Evolutionary conservation across 2,888 invertebrate species (phyloP).

Genomic region (Agrochola circellaris): DNA sequence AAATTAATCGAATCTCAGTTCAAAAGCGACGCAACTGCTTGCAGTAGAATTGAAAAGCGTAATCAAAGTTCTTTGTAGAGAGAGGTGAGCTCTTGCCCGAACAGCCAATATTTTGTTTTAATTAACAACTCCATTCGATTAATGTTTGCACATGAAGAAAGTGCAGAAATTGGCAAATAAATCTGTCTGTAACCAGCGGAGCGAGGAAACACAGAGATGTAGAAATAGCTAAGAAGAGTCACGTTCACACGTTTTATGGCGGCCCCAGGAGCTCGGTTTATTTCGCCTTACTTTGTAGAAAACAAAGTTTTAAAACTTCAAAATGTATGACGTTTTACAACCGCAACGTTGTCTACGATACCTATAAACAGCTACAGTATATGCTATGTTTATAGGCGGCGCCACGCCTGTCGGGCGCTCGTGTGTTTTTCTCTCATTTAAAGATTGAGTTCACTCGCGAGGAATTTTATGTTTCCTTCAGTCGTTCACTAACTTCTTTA

Average conservation of each 20-base stretch:
- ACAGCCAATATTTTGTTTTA: constrained; percentile 61
- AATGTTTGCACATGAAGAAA: constrained; percentile 44
- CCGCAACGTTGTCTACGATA: constrained; percentile 35
- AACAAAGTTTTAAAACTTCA: constrained; percentile 50
- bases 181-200: constrained; percentile 24
- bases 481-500: constrained; percentile 50
- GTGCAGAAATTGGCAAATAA: constrained; percentile 39
- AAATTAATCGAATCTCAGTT: constrained; percentile 35
- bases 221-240: constrained; percentile 27
- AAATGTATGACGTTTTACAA: constrained; percentile 57
- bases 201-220: constrained; percentile 1
- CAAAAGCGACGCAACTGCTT: constrained; percentile 16
- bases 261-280: constrained; percentile 28
- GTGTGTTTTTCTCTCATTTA: constrained; percentile 36
- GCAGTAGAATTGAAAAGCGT: constrained; percentile 25
- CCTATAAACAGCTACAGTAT: constrained; percentile 33
- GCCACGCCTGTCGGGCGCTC: constrained; percentile 18
- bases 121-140: constrained; percentile 54
- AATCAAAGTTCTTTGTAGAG: constrained; percentile 26
- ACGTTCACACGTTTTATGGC: constrained; percentile 46
- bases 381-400: constrained; percentile 1
- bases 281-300: constrained; percentile 52
- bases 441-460: constrained; percentile 44
- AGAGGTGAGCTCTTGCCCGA: constrained; percentile 6
- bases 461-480: constrained; percentile 47